Evolutionary conservation across 2,113 vertebrate species (phyloP).

Genomic region (Merops nubicus): DNA sequence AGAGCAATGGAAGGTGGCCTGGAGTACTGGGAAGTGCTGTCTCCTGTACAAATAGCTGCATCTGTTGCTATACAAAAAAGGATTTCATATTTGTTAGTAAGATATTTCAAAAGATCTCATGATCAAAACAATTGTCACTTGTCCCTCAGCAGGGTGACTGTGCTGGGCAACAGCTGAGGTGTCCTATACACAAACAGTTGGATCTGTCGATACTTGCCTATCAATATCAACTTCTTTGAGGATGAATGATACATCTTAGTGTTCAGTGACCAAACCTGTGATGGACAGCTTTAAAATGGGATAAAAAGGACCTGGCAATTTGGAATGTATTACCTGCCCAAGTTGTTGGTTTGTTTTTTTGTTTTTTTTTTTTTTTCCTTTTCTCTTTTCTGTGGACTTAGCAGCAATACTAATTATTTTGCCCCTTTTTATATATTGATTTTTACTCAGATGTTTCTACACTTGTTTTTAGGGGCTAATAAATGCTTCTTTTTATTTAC

Average conservation of each 20-base stretch:
- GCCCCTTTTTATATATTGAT: background rate
- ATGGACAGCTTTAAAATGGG: background rate
- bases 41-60: background rate
- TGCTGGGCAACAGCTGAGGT: background rate
- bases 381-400: fast-evolving
- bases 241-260: background rate
- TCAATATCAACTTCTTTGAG: background rate
- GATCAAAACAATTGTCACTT: background rate
- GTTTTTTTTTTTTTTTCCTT: background rate
- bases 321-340: background rate
- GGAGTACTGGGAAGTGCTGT: background rate
- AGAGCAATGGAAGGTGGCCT: background rate
- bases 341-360: too few species aligned
- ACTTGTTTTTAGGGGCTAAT: background rate
- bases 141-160: background rate
- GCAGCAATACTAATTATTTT: background rate
- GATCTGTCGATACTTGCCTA: background rate
- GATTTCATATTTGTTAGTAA: background rate
- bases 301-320: background rate
- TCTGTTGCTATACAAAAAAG: background rate
- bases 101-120: background rate
- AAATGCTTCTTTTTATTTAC: background rate
- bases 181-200: background rate
- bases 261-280: background rate
- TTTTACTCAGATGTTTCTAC: background rate